phyloP scores from a whole-genome alignment of 2,797 vertebrate species.

The Todus mexicanus region DNA sequence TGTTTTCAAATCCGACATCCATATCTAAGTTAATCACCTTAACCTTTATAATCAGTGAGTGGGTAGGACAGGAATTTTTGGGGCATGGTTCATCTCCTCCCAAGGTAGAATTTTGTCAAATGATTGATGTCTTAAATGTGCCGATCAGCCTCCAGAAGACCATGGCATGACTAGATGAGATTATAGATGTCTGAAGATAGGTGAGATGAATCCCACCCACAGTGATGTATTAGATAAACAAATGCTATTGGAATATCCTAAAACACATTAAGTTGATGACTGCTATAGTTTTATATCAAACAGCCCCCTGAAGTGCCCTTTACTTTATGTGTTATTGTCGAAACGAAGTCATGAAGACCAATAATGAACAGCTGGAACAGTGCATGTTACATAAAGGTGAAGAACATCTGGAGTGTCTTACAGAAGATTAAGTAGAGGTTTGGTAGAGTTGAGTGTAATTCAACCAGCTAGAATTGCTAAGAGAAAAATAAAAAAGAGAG shows the following conservation, averaged over 20 bases:
- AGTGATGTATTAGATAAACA: constrained; percentile 53
- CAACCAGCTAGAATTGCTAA: neutral
- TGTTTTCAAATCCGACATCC: constrained; percentile 37
- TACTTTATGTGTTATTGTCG: neutral
- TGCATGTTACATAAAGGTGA: neutral
- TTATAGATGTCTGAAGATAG: neutral
- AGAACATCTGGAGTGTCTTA: neutral
- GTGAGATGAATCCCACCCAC: neutral
- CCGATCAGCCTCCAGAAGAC: constrained; percentile 20
- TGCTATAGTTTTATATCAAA: constrained; percentile 56
- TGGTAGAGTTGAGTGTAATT: constrained; percentile 17
- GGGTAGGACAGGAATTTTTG: neutral
- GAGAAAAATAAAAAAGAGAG: neutral
- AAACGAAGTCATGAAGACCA: constrained; percentile 1
- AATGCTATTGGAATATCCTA: constrained; percentile 36
- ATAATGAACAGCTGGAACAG: neutral
- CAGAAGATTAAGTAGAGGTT: neutral
- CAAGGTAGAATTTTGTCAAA: neutral
- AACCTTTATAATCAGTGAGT: constrained; percentile 25
- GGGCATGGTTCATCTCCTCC: constrained; percentile 3
- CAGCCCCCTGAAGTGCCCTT: constrained; percentile 56
- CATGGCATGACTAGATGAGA: neutral
- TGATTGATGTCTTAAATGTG: constrained; percentile 7
- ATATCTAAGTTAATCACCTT: constrained; percentile 41
- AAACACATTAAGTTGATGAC: constrained; percentile 35